Evolutionary conservation across 2,113 vertebrate genomes (phyloP).

Genomic region (Megaceryle torquata): DNA sequence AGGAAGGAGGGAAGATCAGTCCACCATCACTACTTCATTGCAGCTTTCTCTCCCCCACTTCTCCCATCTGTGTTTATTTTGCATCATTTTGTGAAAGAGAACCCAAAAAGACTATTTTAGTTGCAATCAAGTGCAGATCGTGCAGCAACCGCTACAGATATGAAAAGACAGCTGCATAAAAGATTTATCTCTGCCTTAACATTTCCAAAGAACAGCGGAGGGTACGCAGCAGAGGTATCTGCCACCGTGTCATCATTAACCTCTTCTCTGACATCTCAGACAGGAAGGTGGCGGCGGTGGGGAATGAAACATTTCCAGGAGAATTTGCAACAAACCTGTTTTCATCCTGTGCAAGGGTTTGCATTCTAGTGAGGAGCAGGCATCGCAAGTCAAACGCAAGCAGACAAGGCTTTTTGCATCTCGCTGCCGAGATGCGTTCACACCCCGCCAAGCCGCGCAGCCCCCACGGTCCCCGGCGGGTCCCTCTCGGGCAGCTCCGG

Average conservation of each 20-base stretch:
- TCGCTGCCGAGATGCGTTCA: constrained; percentile 15
- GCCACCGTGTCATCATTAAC: neutral
- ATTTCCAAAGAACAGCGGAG: constrained; percentile 43
- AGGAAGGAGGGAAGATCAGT: neutral
- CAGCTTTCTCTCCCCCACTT: constrained; percentile 9
- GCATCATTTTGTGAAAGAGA: constrained; percentile 66
- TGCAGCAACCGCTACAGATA: constrained; percentile 50
- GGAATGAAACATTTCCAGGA: neutral
- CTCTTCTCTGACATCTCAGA: constrained; percentile 34
- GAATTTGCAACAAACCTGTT: constrained; percentile 73
- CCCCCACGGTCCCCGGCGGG: neutral
- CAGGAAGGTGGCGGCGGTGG: neutral
- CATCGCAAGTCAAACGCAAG: constrained; percentile 54
- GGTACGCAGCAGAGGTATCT: constrained; percentile 35
- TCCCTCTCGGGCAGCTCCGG: neutral
- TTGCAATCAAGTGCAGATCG: constrained; percentile 73
- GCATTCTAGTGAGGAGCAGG: constrained; percentile 70
- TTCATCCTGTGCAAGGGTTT: constrained; percentile 71
- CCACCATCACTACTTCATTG: constrained; percentile 41
- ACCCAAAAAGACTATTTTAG: constrained; percentile 69
- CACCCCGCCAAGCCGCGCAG: neutral
- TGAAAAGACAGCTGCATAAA: constrained; percentile 71
- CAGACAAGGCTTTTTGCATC: constrained; percentile 39
- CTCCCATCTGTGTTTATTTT: constrained; percentile 76
- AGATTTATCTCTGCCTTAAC: constrained; percentile 51